A percentile compares a stretch with the other conserved stretches of the same genome.
Conservation (phyloP, 2,113 vertebrate species). For the Gorilla gorilla region DNA sequence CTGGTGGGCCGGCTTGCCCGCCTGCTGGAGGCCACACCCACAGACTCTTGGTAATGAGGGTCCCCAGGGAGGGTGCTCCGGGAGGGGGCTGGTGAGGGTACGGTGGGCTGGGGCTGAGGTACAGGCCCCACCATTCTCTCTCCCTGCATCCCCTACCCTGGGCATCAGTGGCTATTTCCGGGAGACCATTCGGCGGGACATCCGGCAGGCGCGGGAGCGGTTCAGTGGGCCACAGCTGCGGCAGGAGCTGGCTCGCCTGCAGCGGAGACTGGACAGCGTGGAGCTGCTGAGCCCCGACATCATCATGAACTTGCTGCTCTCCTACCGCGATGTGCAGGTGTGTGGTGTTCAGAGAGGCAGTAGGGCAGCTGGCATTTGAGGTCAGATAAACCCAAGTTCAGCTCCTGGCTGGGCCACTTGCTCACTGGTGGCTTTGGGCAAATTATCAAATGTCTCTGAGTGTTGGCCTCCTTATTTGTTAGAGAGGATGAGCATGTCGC, state of each 20-base stretch:
- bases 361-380: fast-evolving
- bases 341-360: not conserved
- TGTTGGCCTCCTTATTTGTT: not conserved
- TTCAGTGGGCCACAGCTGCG: slow-evolving; percentile 89
- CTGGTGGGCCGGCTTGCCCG: slow-evolving; percentile 86
- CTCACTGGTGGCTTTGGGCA: not conserved
- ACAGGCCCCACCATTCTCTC: not conserved
- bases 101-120: not conserved
- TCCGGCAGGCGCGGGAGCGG: slow-evolving; percentile 89
- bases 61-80: not conserved
- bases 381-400: not conserved
- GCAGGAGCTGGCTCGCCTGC: slow-evolving; percentile 88
- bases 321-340: slow-evolving; percentile 93
- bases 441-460: not conserved
- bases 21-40: slow-evolving; percentile 88
- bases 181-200: slow-evolving; percentile 90
- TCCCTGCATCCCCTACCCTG: not conserved
- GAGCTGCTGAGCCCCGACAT: slow-evolving; percentile 94
- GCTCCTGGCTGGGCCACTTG: not conserved
- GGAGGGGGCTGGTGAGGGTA: not conserved
- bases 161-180: slow-evolving; percentile 89
- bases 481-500: not conserved
- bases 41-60: slow-evolving; percentile 88
- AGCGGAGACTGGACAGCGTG: slow-evolving; percentile 92
- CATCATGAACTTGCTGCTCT: slow-evolving; percentile 92